Conservation (phyloP, 2,797 vertebrate genomes). For the Paratrypauchen microcephalus region DNA sequence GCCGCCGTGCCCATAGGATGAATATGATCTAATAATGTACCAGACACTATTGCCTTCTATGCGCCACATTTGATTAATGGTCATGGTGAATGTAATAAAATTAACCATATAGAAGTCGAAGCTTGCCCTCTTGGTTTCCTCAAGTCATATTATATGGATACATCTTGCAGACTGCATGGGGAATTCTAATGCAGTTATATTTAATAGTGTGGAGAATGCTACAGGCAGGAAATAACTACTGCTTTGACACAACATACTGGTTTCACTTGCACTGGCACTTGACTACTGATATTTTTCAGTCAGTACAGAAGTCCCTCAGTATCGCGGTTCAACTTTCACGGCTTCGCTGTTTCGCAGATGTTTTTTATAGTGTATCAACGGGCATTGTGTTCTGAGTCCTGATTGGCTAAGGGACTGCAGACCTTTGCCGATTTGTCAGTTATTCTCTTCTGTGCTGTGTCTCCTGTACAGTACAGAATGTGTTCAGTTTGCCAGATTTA, state of each 20-base stretch:
- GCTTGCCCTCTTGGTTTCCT: not conserved
- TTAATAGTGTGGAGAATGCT: conserved; percentile 1
- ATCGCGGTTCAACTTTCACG: too few relatives aligned
- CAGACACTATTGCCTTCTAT: not conserved
- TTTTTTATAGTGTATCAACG: too few relatives aligned
- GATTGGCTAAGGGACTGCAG: too few relatives aligned
- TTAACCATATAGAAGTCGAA: not conserved
- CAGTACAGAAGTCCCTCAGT: too few relatives aligned
- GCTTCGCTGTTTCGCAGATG: too few relatives aligned
- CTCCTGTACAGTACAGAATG: too few relatives aligned
- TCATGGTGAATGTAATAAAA: conserved; percentile 6
- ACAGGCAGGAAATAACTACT: conserved; percentile 3
- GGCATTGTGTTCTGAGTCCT: too few relatives aligned
- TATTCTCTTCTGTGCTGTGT: too few relatives aligned
- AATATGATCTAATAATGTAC: conserved; percentile 4
- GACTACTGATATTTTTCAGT: too few relatives aligned
- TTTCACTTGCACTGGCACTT: too few relatives aligned
- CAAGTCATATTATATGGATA: not conserved
- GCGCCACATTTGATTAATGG: conserved; percentile 5
- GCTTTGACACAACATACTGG: not conserved
- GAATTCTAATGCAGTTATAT: conserved; percentile 10
- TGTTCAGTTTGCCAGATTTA: too few relatives aligned
- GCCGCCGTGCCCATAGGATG: not conserved
- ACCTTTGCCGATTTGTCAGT: too few relatives aligned
- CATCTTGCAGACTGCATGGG: not conserved